Evolutionary conservation across 2,888 invertebrate genomes (phyloP).

Genomic region (Chalcosyrphus nemorum): DNA sequence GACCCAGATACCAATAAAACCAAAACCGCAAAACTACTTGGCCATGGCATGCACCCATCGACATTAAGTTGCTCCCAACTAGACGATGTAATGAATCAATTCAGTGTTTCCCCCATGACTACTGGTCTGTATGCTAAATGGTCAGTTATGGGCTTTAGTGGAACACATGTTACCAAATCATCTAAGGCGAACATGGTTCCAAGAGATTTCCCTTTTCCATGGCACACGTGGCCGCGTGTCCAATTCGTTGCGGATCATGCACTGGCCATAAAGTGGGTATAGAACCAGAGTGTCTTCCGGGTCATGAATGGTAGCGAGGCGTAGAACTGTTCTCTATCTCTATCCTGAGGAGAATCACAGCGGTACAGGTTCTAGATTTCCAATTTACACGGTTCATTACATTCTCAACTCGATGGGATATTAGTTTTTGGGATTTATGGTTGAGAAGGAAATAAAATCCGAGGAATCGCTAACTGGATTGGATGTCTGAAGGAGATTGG

Average conservation of each 20-base stretch:
- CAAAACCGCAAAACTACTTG: not conserved
- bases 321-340: conserved; percentile 10
- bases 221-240: conserved; percentile 20
- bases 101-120: conserved; percentile 5
- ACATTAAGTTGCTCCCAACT: not conserved
- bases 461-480: no score
- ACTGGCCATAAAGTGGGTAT: not conserved
- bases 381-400: conserved; percentile 46
- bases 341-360: not conserved
- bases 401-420: conserved; percentile 10
- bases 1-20: conserved; percentile 10
- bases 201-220: not conserved
- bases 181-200: not conserved
- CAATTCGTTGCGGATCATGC: conserved; percentile 34
- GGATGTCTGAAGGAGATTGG: no score
- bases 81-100: conserved; percentile 41
- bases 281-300: conserved; percentile 19
- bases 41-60: not conserved
- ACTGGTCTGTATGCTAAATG: conserved; percentile 20
- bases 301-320: conserved; percentile 21
- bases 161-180: conserved; percentile 19
- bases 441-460: not conserved
- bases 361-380: conserved; percentile 27
- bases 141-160: conserved; percentile 6
- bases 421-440: conserved; percentile 26